Evolutionary conservation across 2,888 invertebrate species (phyloP).

Genomic region (Candidula unifasciata): DNA sequence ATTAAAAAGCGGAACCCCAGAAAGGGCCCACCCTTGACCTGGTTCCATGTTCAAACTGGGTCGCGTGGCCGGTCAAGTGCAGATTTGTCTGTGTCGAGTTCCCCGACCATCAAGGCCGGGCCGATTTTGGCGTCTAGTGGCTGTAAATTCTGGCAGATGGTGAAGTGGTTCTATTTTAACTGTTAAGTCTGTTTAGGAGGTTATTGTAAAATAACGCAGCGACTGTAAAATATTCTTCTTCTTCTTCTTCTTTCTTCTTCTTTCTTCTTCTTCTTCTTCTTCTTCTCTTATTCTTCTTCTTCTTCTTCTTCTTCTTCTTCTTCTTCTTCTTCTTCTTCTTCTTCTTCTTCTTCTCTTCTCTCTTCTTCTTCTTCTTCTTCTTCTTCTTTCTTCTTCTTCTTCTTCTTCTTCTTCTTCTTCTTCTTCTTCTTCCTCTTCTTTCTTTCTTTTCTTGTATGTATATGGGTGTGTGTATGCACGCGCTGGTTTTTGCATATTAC

Average conservation of each 20-base stretch:
- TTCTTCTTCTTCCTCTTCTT: constrained; percentile 19
- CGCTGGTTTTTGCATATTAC: too few species aligned
- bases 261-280: neutral
- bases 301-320: neutral
- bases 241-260: neutral
- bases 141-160: neutral
- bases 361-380: neutral
- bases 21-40: neutral
- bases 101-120: neutral
- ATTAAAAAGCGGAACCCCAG: neutral
- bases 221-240: neutral
- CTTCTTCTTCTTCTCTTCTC: neutral
- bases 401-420: neutral
- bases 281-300: constrained; percentile 2
- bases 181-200: neutral
- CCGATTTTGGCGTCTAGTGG: too few species aligned
- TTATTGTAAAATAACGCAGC: neutral
- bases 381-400: constrained; percentile 15
- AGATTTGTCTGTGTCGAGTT: neutral
- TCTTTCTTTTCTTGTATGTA: too few species aligned
- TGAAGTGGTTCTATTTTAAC: neutral
- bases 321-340: neutral
- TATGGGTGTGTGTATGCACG: too few species aligned
- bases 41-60: neutral
- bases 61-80: constrained; percentile 9